These are phyloP conservation scores for Phyllotis vaccarum DNA, from an alignment of 2,797 vertebrate species.

Conservation along the genomic window DNA sequence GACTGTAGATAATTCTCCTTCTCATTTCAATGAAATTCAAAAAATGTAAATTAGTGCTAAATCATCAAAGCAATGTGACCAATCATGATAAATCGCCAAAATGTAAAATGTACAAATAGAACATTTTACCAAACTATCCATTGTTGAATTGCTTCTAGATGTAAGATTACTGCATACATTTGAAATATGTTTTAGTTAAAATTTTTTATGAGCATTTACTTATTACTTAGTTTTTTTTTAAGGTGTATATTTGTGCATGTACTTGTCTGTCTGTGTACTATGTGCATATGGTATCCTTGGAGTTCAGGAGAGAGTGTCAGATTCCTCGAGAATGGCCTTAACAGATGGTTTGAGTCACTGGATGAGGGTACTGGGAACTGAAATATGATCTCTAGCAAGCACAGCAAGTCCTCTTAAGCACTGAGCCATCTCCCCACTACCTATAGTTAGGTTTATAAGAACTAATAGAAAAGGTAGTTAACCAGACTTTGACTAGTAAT, in stretches of 20 bases:
- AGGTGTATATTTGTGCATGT: neutral
- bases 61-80: neutral
- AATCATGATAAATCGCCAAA: neutral
- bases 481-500: neutral
- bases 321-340: neutral
- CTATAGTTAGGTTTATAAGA: neutral
- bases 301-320: neutral
- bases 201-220: constrained; percentile 1
- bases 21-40: neutral
- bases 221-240: neutral
- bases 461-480: neutral
- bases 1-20: neutral
- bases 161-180: neutral
- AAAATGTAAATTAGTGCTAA: neutral
- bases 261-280: neutral
- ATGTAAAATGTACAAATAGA: neutral
- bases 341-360: too few relatives aligned
- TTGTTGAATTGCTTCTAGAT: neutral
- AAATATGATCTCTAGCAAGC: neutral
- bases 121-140: constrained; percentile 7
- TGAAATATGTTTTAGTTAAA: constrained; percentile 29
- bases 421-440: neutral
- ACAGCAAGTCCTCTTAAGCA: neutral
- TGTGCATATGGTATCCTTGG: neutral
- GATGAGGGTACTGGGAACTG: neutral